Conservation (phyloP, 2,888 invertebrate species). For the Megastigmus dorsalis region DNA sequence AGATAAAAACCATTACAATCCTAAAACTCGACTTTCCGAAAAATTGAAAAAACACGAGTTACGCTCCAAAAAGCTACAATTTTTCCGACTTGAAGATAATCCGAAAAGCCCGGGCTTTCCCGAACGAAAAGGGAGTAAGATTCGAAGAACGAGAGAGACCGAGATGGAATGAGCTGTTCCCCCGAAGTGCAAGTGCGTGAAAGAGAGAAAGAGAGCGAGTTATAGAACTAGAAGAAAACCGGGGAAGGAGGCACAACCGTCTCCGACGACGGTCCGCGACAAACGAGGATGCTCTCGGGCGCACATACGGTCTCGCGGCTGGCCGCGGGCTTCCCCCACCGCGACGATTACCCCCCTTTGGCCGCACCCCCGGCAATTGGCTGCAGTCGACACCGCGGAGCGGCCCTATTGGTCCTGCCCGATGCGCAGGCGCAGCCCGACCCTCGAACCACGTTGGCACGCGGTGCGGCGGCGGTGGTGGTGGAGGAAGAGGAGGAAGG, state of each 20-base stretch:
- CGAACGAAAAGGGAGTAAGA: no score
- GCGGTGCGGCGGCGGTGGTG: neutral
- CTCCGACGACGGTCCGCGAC: slow-evolving; percentile 68
- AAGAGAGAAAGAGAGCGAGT: slow-evolving; percentile 23
- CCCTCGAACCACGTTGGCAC: slow-evolving; percentile 18
- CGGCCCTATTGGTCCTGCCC: slow-evolving; percentile 43
- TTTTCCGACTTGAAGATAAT: no score
- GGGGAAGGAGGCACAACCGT: slow-evolving; percentile 64
- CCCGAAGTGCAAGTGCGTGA: no score
- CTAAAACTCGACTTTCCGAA: neutral
- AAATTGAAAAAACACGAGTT: neutral
- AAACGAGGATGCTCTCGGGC: slow-evolving; percentile 68
- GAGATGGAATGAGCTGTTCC: no score
- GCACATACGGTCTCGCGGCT: slow-evolving; percentile 66
- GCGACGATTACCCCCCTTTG: slow-evolving; percentile 26
- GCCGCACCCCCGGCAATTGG: neutral
- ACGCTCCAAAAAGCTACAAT: neutral
- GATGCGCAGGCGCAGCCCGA: neutral
- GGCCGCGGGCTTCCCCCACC: slow-evolving; percentile 38
- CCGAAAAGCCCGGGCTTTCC: no score
- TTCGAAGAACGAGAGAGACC: neutral
- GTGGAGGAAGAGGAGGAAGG: slow-evolving; percentile 18
- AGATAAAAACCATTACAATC: neutral
- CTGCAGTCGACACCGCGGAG: slow-evolving; percentile 3
- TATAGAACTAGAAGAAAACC: slow-evolving; percentile 5